Base-by-base conservation (phyloP, 1,140 invertebrate genomes). In the Parasteatoda tepidariorum region DNA sequence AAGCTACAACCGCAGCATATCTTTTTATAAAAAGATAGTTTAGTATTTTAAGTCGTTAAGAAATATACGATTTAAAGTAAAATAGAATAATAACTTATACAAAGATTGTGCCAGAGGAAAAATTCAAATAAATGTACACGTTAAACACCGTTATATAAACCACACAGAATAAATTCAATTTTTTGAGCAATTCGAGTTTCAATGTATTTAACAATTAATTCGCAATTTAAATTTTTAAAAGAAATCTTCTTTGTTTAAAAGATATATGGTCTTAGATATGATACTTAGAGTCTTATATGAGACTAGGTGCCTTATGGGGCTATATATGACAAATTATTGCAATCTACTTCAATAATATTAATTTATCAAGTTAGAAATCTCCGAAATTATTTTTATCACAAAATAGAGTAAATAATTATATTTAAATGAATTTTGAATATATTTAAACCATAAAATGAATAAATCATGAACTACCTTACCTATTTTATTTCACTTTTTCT, bases 181-280 rank as follows among this genome's bases (percentile, higher is more conserved):
- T 68, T 68, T 41, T 41, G 31, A 22, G 41, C 24, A 9, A n/a
- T 68, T 68, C 26, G 33, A 68, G 33, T 31, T 68, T 68, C 34
- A 68, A 68, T 68, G 30, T 38, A 28, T 38, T n/a, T 67, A n/a
- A n/a, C 24, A 34, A n/a, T 34, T 34, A 30, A 68, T 41, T 38
- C 41, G 31, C 30, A 68, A 2, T 68, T 38, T 68, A 64, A 28
- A 30, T 64, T 64, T 6, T 22, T n/a, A 64, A 64, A 64, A 64
- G 15, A 62, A 11, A 28, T 28, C 38, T 68, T 13, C 18, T 68
- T 38, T 68, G 31, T 1, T 3, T 41, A 41, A n/a, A 41, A 68
- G 34, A 68, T 68, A 41, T 34, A 34, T n/a, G n/a, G n/a, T n/a
- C n/a, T n/a, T n/a, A n/a, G n/a, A n/a, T n/a, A n/a, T n/a, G n/a